Evolutionary conservation across 2,888 invertebrate genomes (phyloP).

Genomic region (Anodontia alba): DNA sequence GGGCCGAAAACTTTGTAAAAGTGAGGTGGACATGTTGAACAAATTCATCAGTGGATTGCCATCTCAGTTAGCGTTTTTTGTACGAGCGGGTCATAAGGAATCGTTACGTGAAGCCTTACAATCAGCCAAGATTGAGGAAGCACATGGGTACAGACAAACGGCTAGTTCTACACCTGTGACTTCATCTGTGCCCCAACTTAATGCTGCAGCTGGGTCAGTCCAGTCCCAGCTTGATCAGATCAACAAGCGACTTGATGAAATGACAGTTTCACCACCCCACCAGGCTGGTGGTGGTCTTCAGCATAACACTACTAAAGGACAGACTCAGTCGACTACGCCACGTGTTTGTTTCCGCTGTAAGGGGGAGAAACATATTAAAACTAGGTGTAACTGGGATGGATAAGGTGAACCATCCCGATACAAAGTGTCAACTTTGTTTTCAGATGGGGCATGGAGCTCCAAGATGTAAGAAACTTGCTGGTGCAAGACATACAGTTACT

Average conservation of each 20-base stretch:
- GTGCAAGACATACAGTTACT: neutral
- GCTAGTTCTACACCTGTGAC: neutral
- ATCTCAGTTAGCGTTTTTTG: slow-evolving; percentile 31
- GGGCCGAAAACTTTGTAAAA: slow-evolving; percentile 20
- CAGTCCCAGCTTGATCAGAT: neutral
- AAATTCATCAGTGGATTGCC: slow-evolving; percentile 28
- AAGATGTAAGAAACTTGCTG: neutral
- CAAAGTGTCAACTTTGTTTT: slow-evolving; percentile 30
- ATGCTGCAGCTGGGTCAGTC: slow-evolving; percentile 5
- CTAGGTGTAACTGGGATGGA: slow-evolving; percentile 33
- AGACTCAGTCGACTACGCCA: too few species aligned
- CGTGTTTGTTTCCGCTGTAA: slow-evolving; percentile 24
- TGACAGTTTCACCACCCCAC: too few species aligned
- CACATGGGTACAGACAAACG: slow-evolving; percentile 32
- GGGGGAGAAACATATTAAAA: slow-evolving; percentile 23
- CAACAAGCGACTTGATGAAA: neutral
- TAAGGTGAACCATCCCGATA: slow-evolving; percentile 13
- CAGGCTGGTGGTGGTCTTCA: too few species aligned
- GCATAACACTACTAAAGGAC: neutral
- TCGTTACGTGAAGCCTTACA: slow-evolving; percentile 22
- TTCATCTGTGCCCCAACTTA: too few species aligned
- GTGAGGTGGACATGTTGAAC: slow-evolving; percentile 17
- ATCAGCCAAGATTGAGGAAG: slow-evolving; percentile 26
- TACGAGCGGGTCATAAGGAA: slow-evolving; percentile 16
- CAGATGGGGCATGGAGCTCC: slow-evolving; percentile 25